phyloP scores from a whole-genome alignment of 2,113 vertebrate genomes.

The Bufo gargarizans region DNA sequence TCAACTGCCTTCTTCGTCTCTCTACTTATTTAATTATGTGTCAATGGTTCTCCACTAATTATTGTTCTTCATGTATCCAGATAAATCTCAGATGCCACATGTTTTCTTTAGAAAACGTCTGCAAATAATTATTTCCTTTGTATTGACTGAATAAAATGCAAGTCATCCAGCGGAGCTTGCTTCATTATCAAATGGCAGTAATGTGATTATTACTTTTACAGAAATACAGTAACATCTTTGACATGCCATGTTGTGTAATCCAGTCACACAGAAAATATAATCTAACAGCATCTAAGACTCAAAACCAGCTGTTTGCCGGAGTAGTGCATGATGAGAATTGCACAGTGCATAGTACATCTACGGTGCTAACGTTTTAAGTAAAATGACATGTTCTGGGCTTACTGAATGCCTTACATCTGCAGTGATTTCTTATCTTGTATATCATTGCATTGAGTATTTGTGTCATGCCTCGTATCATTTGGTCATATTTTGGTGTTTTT shows the following conservation, averaged over 20 bases:
- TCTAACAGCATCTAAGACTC: not conserved
- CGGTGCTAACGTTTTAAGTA: not conserved
- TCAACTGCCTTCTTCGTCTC: not conserved
- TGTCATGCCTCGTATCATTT: not conserved
- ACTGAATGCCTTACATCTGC: not conserved
- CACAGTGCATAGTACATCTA: not conserved
- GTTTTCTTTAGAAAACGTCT: not conserved
- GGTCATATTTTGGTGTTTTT: slow-evolving; percentile 5
- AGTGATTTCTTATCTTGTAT: not conserved
- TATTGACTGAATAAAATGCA: not conserved
- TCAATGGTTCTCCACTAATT: not conserved
- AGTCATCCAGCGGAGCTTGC: not conserved
- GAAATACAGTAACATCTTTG: not conserved
- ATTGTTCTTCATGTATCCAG: not conserved
- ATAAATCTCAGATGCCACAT: not conserved
- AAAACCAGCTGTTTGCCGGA: not conserved
- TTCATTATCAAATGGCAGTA: not conserved
- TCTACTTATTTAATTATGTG: not conserved
- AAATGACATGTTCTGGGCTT: not conserved
- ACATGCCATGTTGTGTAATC: not conserved
- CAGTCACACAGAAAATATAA: not conserved
- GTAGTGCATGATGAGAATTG: not conserved
- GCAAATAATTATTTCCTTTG: slow-evolving; percentile 15
- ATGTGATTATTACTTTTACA: not conserved
- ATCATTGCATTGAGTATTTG: not conserved